These are phyloP conservation scores for Ateles fusciceps DNA, from an alignment of 2,797 vertebrate genomes.

Conservation along the genomic window DNA sequence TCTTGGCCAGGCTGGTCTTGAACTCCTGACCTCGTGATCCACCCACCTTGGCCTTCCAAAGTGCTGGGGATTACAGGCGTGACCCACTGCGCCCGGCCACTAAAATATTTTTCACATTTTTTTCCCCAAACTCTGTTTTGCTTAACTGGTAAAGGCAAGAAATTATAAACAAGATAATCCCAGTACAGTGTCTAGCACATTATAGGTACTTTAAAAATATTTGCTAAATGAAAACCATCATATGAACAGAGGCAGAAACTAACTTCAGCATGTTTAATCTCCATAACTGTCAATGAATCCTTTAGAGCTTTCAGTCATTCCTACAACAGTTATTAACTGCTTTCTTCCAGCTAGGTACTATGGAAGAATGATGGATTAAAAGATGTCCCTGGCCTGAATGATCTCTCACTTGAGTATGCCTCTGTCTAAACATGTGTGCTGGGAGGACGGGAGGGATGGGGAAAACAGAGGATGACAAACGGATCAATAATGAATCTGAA, in stretches of 20 bases:
- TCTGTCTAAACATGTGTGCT: neutral
- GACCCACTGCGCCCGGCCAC: too few relatives aligned
- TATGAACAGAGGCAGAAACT: constrained; percentile 40
- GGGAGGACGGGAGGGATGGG: neutral
- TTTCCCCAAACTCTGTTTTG: constrained; percentile 37
- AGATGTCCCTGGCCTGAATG: neutral
- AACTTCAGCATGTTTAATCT: constrained; percentile 53
- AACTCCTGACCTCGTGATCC: too few relatives aligned
- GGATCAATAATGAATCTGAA: constrained; percentile 42
- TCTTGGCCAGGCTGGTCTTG: too few relatives aligned
- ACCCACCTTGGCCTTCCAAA: too few relatives aligned
- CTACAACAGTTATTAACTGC: constrained; percentile 42
- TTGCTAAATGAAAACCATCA: constrained; percentile 30
- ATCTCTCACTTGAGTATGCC: neutral
- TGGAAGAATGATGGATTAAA: constrained; percentile 36
- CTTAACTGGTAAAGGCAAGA: constrained; percentile 19
- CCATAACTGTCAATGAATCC: neutral
- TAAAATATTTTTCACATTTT: constrained; percentile 53
- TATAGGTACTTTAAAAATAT: constrained; percentile 11
- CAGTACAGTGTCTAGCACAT: neutral
- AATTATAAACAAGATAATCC: constrained; percentile 44
- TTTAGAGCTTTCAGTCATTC: constrained; percentile 43
- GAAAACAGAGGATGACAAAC: neutral
- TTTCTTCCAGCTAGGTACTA: constrained; percentile 19
- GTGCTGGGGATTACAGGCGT: too few relatives aligned